Percentiles rank a stretch among this genome's conserved stretches.
Conservation (phyloP, 2,888 invertebrate genomes). For the Epinotia demarniana region DNA sequence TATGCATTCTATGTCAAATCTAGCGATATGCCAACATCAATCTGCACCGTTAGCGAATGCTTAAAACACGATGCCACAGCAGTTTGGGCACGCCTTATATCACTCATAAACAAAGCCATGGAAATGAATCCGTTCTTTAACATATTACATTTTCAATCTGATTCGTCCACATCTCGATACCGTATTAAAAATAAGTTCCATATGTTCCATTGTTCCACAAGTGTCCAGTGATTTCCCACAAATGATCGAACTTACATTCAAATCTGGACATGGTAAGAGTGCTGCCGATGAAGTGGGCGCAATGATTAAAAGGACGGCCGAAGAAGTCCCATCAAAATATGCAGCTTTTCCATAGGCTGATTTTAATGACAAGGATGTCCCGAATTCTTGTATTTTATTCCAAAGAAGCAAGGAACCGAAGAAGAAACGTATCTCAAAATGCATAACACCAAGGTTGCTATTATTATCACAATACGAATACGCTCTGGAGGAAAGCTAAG, state of each 20-base stretch:
- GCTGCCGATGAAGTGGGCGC: too few relatives aligned
- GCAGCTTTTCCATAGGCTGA: too few relatives aligned
- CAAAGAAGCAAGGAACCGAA: too few relatives aligned
- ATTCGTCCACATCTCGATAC: slow-evolving; percentile 15
- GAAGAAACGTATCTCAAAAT: too few relatives aligned
- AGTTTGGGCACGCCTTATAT: not conserved
- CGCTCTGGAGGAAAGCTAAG: too few relatives aligned
- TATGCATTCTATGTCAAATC: not conserved
- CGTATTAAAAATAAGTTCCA: slow-evolving; percentile 13
- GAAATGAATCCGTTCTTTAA: not conserved
- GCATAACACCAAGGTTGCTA: too few relatives aligned
- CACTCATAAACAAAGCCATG: not conserved
- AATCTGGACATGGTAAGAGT: too few relatives aligned
- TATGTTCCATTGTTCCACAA: not conserved
- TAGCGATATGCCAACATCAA: not conserved
- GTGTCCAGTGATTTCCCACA: not conserved
- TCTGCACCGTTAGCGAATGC: not conserved
- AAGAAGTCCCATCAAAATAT: too few relatives aligned
- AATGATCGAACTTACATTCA: not conserved
- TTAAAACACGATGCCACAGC: not conserved
- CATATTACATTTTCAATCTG: slow-evolving; percentile 7
- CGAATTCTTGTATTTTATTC: too few relatives aligned
- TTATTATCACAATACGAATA: too few relatives aligned
- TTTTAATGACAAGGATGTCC: too few relatives aligned
- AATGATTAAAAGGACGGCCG: too few relatives aligned